Evolutionary conservation across 2,888 invertebrate species (phyloP).

Genomic region (Epsilonema sp.): DNA sequence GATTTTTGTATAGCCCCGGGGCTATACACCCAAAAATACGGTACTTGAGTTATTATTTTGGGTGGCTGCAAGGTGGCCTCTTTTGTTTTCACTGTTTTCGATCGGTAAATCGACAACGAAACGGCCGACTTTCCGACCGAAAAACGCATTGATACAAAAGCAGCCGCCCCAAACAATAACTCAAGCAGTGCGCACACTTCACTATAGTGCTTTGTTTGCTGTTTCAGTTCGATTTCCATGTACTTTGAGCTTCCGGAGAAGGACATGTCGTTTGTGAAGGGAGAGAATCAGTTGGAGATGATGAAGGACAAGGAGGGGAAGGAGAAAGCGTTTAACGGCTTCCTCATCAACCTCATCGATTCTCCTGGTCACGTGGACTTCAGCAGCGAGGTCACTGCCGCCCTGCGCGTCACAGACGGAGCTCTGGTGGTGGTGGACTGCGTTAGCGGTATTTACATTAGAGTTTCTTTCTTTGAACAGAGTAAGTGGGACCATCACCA

Average conservation of each 20-base stretch:
- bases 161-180: background rate
- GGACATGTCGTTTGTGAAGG: conserved; percentile 54
- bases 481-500: no score
- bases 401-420: conserved; percentile 97
- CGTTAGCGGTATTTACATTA: conserved; percentile 94
- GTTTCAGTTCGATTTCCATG: conserved; percentile 85
- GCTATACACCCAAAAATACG: no score
- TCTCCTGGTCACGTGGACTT: conserved; percentile 99
- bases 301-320: conserved; percentile 51
- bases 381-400: conserved; percentile 97
- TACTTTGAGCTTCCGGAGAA: conserved; percentile 88
- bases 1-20: no score
- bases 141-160: no score
- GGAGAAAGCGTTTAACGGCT: conserved; percentile 44
- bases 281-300: no score
- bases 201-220: no score
- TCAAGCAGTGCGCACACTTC: conserved; percentile 3
- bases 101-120: no score
- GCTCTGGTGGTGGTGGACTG: conserved; percentile 98
- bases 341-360: conserved; percentile 98
- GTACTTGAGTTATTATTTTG: no score
- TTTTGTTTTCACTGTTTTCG: no score
- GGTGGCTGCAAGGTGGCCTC: no score
- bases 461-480: no score
- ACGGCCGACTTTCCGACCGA: no score